Evolutionary conservation across 2,797 vertebrate genomes (phyloP), one percentile per base, ranked within the genome.

Genomic region (Protosalanx chinensis): DNA sequence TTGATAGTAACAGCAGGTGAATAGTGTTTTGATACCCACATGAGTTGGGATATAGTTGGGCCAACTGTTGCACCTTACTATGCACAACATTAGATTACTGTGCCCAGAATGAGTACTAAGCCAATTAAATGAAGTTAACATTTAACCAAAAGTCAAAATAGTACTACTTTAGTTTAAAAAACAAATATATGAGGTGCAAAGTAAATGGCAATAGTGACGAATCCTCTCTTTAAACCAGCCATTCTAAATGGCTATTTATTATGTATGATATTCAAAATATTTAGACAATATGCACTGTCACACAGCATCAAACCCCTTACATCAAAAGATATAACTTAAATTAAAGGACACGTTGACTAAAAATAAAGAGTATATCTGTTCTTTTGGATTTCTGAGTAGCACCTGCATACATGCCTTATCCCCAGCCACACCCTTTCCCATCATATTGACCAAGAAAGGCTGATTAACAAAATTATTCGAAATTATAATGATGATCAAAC

Each of bases 1-100:
- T 46, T 64, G 41, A 13, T 0, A 46, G 62, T 20, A 63, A 20
- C 27, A 29, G 12, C 4, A 61, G 10, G 91, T 51, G 79, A 89
- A 88, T 92, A 33, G 68, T 51, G 68, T 80, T 83, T 56, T n/a
- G 15, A 56, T n/a, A 56, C 16, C 51, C 51, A 56, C 15, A 16
- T 56, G 16, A 56, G 51, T n/a, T 56, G 51, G 51, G 18, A 56
- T 56, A 56, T 6, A 56, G 16, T 16, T n/a, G 18, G 18, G 51
- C 41, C 41, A 46, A 46, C 41, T 46, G 41, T 46, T 46, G 41
- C 41, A 46, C 41, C 41, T 13, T 46, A 46, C 41, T 13, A 13
- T 46, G 41, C 2, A 12, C 41, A 46, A 46, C 41, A 46, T 46
- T 46, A 13, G 12, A 13, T 46, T 46, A 46, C 13, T 46, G 41